Evolutionary conservation across 2,888 invertebrate genomes (phyloP), one percentile per base, ranked within the genome.

Genomic region (Xanthia icteritia): DNA sequence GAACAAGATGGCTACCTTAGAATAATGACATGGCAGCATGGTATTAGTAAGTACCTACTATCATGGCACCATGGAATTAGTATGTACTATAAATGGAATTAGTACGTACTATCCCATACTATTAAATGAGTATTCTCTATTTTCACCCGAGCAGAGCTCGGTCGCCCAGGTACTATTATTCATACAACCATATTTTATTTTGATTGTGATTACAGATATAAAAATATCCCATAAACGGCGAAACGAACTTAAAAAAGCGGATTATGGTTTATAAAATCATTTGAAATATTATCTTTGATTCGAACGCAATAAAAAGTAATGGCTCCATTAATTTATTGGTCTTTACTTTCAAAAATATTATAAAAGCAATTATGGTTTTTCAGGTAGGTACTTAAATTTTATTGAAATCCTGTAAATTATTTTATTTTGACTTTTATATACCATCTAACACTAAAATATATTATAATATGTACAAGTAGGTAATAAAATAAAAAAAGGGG

Each of bases 271-370:
- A 74, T 85, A 76, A 86, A 82, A 73, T 77, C 67, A 39, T 79
- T 70, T 79, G 64, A 85, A 79, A 73, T 86, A 74, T 66, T 66
- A 67, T 68, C n/a, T 77, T 73, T 76, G 67, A 87, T 70, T 81
- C 70, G 9, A 83, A 77, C 13, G 86, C 74, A 63, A 23, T 86
- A 77, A 77, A 83, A 76, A 36, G 51, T 86, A 74, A 86, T 84
- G 60, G 58, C 69, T 61, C n/a, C 5, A 76, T 78, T 75, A 72
- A 77, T 83, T 77, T 82, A 77, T 79, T 65, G 69, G 60, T 58
- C 48, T 73, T 56, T 27, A 54, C 39, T 66, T 69, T 39, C 6
- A 48, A 64, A 58, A 67, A 64, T 56, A 75, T 63, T 60, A 73
- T 63, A 64, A 69, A 73, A 60, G 51, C 15, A 39, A 56, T 76